Percentiles rank a stretch among this genome's conserved stretches.
phyloP scores from a whole-genome alignment of 2,888 invertebrate genomes.

The Cabera pusaria region DNA sequence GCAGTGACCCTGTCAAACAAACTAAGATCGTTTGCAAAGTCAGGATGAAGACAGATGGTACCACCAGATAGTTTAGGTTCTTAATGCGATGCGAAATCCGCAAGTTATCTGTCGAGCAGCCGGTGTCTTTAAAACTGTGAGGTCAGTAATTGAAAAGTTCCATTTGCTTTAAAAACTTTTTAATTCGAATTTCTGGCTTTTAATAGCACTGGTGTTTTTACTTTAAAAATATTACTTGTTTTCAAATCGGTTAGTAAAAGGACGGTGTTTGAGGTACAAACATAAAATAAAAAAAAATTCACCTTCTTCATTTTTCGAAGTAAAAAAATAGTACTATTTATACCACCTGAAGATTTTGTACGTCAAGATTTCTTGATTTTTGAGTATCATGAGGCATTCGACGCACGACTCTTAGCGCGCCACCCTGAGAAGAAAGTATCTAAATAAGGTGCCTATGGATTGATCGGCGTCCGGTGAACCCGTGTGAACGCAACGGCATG shows the following conservation, averaged over 20 bases:
- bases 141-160: slow-evolving; percentile 7
- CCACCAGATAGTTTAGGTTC: slow-evolving; percentile 54
- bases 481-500: slow-evolving; percentile 31
- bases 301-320: no score
- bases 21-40: slow-evolving; percentile 58
- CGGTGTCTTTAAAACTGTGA: slow-evolving; percentile 24
- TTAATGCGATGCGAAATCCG: slow-evolving; percentile 52
- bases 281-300: no score
- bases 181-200: no score
- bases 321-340: no score
- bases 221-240: no score
- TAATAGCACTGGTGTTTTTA: no score
- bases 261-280: no score
- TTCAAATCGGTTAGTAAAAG: no score
- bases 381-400: slow-evolving; percentile 52
- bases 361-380: no score
- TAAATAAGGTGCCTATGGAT: slow-evolving; percentile 44
- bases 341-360: no score
- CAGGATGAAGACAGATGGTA: slow-evolving; percentile 58
- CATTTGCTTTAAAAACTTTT: no score
- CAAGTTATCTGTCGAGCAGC: slow-evolving; percentile 44
- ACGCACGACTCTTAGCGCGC: slow-evolving; percentile 39
- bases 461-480: slow-evolving; percentile 30
- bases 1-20: slow-evolving; percentile 39
- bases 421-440: slow-evolving; percentile 36